Evolutionary conservation across 2,113 vertebrate genomes (phyloP), one percentile per base, ranked within the genome.

Genomic region (Coreoperca whiteheadi): DNA sequence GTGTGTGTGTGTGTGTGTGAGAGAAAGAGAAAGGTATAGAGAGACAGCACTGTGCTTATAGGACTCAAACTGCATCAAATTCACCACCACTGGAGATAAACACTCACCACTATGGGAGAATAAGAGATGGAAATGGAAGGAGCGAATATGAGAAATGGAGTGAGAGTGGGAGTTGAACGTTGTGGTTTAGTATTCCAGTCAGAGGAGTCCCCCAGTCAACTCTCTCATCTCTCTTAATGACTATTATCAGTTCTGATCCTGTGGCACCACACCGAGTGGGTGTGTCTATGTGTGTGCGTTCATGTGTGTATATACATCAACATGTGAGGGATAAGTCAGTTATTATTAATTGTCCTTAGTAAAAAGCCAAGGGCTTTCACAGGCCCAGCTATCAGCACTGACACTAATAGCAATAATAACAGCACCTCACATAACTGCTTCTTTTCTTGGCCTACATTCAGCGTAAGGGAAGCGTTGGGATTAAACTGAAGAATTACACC

Each of bases 241-340:
- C 87, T 77, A 39, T 82, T 89, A 87, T 92, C 83, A 90, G 57
- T 57, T 87, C 75, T 80, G 79, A 88, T 90, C 86, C 86, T 56
- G 88, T 74, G 74, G 84, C 67, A 67, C 78, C 84, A 86, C 82
- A 59, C 70, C 0, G 83, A 79, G 70, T 30, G 77, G 79, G 85
- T 39, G 70, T 75, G 67, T 73, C 54, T 18, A 16, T 48, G 41
- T 46, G 20, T 77, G 54, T 61, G 48, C 43, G 23, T 59, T 23
- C 30, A 56, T 76, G 69, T 64, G 30, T 37, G 25, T 39, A 16
- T 37, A 37, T 10, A 28, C 28, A 37, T 67, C 54, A 81, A 59
- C 67, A 68, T 81, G 67, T 77, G 56, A 59, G 48, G 18, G 64
- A n/a, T 34, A 63, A 61, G 69, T 72, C 64, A 41, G 51, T 51